phyloP scores from a whole-genome alignment of 2,113 vertebrate species.

The Brachirus orientalis region DNA sequence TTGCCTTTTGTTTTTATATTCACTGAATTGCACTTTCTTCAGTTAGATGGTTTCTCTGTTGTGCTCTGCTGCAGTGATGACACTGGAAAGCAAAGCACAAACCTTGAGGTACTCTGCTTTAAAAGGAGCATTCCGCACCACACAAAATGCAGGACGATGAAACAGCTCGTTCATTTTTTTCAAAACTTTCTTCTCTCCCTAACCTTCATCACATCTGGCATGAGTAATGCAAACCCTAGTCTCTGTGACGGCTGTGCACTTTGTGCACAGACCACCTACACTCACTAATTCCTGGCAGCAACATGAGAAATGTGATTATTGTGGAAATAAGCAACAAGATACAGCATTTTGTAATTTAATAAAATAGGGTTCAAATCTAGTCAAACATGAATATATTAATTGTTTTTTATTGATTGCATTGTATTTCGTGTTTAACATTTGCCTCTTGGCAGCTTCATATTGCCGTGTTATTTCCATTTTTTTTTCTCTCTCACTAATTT shows the following conservation, averaged over 20 bases:
- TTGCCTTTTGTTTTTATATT: too few relatives aligned
- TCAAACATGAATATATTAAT: too few relatives aligned
- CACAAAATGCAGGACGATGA: too few relatives aligned
- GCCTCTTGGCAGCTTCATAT: not conserved
- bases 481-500: not conserved
- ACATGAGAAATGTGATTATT: not conserved
- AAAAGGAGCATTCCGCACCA: not conserved
- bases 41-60: not conserved
- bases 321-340: not conserved
- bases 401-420: not conserved
- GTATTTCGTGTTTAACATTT: not conserved
- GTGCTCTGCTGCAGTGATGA: conserved; percentile 13
- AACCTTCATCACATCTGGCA: too few relatives aligned
- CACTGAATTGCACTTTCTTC: conserved; percentile 5
- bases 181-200: too few relatives aligned
- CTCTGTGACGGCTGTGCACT: too few relatives aligned
- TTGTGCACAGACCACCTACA: too few relatives aligned
- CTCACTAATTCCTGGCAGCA: not conserved
- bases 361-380: not conserved
- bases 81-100: conserved; percentile 12
- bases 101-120: conserved; percentile 23
- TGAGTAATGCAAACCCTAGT: too few relatives aligned
- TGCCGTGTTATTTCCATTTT: not conserved
- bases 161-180: too few relatives aligned
- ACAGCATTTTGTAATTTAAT: not conserved